A percentile compares a stretch with the other conserved stretches of the same genome.
phyloP scores from a whole-genome alignment of 1,140 invertebrate genomes.

The Phthorimaea operculella region DNA sequence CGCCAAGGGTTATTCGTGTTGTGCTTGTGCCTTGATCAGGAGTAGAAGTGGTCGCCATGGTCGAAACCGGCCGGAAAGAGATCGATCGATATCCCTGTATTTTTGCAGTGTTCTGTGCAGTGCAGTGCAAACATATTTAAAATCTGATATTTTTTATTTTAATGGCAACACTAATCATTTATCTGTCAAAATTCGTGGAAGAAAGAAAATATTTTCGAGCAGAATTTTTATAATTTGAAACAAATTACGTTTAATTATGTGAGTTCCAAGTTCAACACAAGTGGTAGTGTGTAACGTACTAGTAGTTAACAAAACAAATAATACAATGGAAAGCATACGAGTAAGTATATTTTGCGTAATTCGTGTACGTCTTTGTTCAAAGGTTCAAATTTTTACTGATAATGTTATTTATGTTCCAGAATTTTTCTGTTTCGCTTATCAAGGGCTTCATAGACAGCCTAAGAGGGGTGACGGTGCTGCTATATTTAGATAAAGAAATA shows the following conservation, averaged over 20 bases:
- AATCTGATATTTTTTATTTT: no score
- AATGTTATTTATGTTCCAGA: constrained; percentile 65
- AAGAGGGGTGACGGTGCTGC: constrained; percentile 74
- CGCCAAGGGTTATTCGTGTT: no score
- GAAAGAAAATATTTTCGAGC: constrained; percentile 4
- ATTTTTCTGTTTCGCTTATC: constrained; percentile 71
- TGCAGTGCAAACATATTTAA: no score
- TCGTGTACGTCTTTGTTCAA: constrained; percentile 1
- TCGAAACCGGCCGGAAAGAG: no score
- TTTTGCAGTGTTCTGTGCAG: no score
- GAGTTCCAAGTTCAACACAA: neutral
- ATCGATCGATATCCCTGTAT: no score
- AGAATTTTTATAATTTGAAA: neutral
- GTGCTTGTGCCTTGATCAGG: no score
- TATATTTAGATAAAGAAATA: constrained; percentile 78
- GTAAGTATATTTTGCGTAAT: constrained; percentile 25
- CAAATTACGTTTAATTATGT: constrained; percentile 4
- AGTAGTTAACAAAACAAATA: neutral
- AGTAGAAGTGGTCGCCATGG: no score
- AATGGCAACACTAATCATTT: neutral
- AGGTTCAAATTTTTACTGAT: neutral
- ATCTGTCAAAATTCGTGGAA: neutral
- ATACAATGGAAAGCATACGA: constrained; percentile 48
- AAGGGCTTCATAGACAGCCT: constrained; percentile 77
- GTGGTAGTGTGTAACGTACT: neutral